Base-by-base conservation (phyloP, 1,140 invertebrate genomes). In the Episyrphus balteatus region DNA sequence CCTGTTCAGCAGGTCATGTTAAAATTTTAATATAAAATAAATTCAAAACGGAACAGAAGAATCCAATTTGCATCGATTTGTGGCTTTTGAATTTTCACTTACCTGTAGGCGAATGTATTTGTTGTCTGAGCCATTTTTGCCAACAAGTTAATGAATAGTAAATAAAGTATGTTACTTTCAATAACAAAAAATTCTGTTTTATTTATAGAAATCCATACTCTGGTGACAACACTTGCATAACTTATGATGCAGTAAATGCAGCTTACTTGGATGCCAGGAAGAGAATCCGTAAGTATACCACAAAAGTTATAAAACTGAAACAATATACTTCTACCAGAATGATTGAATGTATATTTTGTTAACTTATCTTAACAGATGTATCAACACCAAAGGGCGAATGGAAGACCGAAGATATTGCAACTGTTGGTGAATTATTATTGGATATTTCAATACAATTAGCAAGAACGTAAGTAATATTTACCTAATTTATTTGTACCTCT, bases 241-340 rank as follows among this genome's bases (percentile, higher is more conserved):
- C 88, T 12, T 92, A 91, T 64, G 86, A 92, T 55, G 88, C 88
- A 31, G 79, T 94, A 43, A 92, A 94, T 72, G 80, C 84, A 49
- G 89, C 91, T 32, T 91, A 92, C 70, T 66, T 84, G 44, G 83
- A 92, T 62, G 88, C 89, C 13, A 79, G 86, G 54, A 86, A 88
- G 66, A 80, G 86, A 71, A 83, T 89, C 58, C 75, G 86, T 86
- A 79, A 84, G 81, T 80, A 7, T 39, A 1, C 12, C 13, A 45
- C 11, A 38, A 37, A 37, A 11, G 3, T 17, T 26, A 26, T n/a
- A n/a, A n/a, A n/a, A n/a, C n/a, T n/a, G n/a, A n/a, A n/a, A n/a
- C n/a, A n/a, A n/a, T n/a, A n/a, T n/a, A 36, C n/a, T 11, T 11
- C n/a, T n/a, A n/a, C n/a, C n/a, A n/a, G 15, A 38, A 48, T 32